Base-by-base conservation (phyloP, 1,140 invertebrate species). In the Nasonia longicornis region DNA sequence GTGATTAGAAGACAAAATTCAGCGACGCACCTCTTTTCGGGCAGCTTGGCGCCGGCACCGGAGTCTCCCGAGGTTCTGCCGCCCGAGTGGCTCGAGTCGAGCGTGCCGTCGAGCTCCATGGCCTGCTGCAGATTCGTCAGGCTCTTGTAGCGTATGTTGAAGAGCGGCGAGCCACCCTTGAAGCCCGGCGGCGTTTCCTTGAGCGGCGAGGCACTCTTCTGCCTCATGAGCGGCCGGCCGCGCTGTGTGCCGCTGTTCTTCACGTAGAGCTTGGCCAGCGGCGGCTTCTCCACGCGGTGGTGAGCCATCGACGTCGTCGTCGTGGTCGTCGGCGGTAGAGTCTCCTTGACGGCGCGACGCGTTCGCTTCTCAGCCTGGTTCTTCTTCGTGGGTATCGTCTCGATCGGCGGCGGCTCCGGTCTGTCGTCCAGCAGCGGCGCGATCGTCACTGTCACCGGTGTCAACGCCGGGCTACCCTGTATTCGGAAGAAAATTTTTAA, bases 331-430 rank as follows among this genome's bases (percentile, higher is more conserved):
- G 67, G 2, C 29, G 20, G 22, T 20, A 72, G 73, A 2, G 35
- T 38, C 77, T 89, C 91, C 88, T 92, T 93, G 88, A 86, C 94
- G 83, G 84, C 87, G n/a, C 89, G 88, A 45, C 91, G 87, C 14
- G 94, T 94, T 79, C 94, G 87, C 84, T 95, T 95, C 83, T 95
- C 94, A 6, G 94, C 94, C 88, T 95, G 93, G 16, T 94, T 91
- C 89, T 95, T 96, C 87, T 96, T 96, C 14, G 95, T 95, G 0
- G 96, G 96, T 86, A 97, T 97, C 0, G 96, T 97, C 90, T 97
- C 96, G 84, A 97, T 96, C 2, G 96, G 96, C 29, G 96, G 96
- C 66, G 96, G 96, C 91, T 96, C 95, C 76, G 96, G 96, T 91
- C 95, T 95, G 63, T 93, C 92, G 83, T 93, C 91, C 77, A 93